Percentiles rank a stretch among this genome's conserved stretches.
Evolutionary conservation across 23 tunicate species (phyloP).

Genomic region (Corella eumyota): DNA sequence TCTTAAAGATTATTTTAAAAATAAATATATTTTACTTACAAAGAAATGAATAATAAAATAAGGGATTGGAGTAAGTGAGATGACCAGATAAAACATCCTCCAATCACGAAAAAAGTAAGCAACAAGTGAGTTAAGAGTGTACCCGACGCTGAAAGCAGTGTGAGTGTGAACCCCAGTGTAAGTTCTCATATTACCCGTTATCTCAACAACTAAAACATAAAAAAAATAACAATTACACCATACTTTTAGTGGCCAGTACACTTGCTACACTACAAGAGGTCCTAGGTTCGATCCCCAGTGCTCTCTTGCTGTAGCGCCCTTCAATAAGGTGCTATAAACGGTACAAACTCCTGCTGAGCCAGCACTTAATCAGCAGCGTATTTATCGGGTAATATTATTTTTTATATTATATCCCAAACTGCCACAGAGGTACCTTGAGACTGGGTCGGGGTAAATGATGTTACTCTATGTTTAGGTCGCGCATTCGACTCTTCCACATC

Average conservation of each 20-base stretch:
- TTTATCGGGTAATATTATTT: neutral
- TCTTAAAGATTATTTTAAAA: too few species aligned
- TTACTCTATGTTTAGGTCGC: too few species aligned
- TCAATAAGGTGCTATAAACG: too few species aligned
- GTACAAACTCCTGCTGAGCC: too few species aligned
- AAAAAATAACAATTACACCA: neutral
- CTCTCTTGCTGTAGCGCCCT: too few species aligned
- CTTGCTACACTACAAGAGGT: neutral
- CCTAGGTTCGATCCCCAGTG: too few species aligned
- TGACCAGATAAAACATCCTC: conserved; percentile 64
- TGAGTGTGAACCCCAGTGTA: conserved; percentile 73
- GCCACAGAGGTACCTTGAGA: too few species aligned
- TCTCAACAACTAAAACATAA: conserved; percentile 68
- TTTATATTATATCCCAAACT: neutral
- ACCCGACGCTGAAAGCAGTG: conserved; percentile 82
- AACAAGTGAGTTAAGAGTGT: conserved; percentile 64
- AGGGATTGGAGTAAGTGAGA: conserved; percentile 77
- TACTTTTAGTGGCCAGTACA: neutral
- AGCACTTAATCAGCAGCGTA: too few species aligned
- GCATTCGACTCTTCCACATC: too few species aligned
- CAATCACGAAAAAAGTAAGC: conserved; percentile 78
- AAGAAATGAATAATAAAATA: conserved; percentile 64
- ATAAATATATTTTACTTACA: conserved; percentile 28
- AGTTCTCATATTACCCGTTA: conserved; percentile 64
- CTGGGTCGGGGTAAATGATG: too few species aligned